Evolutionary conservation across 2,797 vertebrate genomes (phyloP).

Genomic region (Parauchenoglanis punctatus): DNA sequence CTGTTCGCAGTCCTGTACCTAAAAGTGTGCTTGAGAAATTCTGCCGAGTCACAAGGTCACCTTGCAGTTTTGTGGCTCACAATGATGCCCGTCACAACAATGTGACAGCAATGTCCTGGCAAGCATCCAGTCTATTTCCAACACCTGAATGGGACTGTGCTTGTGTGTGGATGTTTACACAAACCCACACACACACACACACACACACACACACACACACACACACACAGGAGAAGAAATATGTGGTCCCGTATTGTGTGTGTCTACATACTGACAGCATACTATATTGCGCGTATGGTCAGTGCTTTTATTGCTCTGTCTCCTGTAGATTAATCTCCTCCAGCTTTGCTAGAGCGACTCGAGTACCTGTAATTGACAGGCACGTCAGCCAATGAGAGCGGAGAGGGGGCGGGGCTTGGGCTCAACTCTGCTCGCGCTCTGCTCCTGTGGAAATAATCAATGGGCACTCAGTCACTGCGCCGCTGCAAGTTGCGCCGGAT

Average conservation of each 20-base stretch:
- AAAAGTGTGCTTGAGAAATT: constrained; percentile 16
- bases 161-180: constrained; percentile 22
- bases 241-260: not conserved
- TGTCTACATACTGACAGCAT: not conserved
- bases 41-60: constrained; percentile 51
- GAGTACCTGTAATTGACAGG: constrained; percentile 30
- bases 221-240: constrained; percentile 2
- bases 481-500: constrained; percentile 72
- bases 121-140: constrained; percentile 41
- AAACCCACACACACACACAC: not conserved
- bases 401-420: constrained; percentile 31
- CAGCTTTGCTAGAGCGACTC: constrained; percentile 38
- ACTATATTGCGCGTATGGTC: not conserved
- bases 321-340: constrained; percentile 37
- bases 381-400: constrained; percentile 43
- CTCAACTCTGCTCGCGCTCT: constrained; percentile 32
- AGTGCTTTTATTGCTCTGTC: constrained; percentile 15
- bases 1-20: constrained; percentile 12
- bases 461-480: constrained; percentile 64
- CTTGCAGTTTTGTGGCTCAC: constrained; percentile 54
- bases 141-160: constrained; percentile 39
- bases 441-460: constrained; percentile 64
- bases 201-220: not conserved
- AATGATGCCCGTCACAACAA: constrained; percentile 47
- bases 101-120: constrained; percentile 51